Conservation (phyloP, 2,888 invertebrate genomes). For the Hetaerina titia region DNA sequence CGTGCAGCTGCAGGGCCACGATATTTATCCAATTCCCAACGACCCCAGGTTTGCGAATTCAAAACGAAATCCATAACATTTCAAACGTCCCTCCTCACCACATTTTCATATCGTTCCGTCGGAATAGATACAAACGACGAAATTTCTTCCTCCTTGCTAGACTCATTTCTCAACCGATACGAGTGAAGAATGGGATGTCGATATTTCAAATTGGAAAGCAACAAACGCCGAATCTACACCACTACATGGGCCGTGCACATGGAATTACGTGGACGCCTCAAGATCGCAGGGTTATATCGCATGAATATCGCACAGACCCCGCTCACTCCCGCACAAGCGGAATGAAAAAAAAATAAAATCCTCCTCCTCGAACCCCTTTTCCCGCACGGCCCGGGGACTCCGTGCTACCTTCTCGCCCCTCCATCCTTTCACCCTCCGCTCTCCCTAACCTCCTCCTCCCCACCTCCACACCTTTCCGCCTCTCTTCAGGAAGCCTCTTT, state of each 20-base stretch:
- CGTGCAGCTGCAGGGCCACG: too few species aligned
- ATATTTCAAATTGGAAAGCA: not conserved
- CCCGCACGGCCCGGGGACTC: not conserved
- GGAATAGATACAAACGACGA: not conserved
- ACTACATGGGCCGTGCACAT: too few species aligned
- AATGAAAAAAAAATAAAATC: not conserved
- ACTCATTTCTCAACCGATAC: not conserved
- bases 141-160: not conserved
- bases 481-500: conserved; percentile 15
- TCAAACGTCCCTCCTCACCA: too few species aligned
- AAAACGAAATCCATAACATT: too few species aligned
- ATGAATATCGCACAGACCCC: not conserved
- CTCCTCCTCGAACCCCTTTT: not conserved
- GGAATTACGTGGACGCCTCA: not conserved
- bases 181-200: not conserved
- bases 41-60: too few species aligned
- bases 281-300: not conserved
- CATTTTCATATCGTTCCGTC: too few species aligned
- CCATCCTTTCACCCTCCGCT: not conserved
- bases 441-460: not conserved
- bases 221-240: too few species aligned
- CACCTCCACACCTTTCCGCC: not conserved
- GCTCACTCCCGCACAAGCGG: not conserved
- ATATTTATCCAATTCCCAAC: too few species aligned
- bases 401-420: not conserved